Conservation (phyloP, 2,797 vertebrate species). For the Microcaecilia unicolor region DNA sequence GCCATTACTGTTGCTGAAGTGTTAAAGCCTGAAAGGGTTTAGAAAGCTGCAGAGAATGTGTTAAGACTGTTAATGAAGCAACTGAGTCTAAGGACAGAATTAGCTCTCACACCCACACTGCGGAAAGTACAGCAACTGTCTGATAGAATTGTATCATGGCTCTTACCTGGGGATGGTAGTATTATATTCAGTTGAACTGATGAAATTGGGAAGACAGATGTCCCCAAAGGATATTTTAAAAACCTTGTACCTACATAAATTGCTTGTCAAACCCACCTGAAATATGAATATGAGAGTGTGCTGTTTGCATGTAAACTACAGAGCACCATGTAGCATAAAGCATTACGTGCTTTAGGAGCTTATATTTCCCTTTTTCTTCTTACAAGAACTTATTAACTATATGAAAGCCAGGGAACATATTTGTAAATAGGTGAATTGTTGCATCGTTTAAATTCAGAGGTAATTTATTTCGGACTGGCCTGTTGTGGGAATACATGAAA, state of each 20-base stretch:
- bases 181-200: constrained; percentile 47
- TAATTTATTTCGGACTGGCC: too few species aligned
- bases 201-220: constrained; percentile 53
- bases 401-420: too few species aligned
- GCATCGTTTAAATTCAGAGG: too few species aligned
- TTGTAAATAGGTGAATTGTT: too few species aligned
- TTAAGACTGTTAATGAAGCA: constrained; percentile 73
- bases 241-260: constrained; percentile 54
- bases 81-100: constrained; percentile 62
- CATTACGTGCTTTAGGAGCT: too few species aligned
- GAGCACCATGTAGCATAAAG: constrained; percentile 2
- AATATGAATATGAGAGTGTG: constrained; percentile 40
- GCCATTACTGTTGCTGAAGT: constrained; percentile 35
- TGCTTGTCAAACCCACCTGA: constrained; percentile 42
- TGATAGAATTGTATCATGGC: constrained; percentile 55
- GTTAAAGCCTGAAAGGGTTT: constrained; percentile 61
- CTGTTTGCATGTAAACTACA: constrained; percentile 19
- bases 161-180: constrained; percentile 55
- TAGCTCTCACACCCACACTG: constrained; percentile 60
- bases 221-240: constrained; percentile 51
- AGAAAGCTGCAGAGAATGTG: constrained; percentile 60
- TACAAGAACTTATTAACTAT: not conserved
- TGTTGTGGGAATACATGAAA: too few species aligned
- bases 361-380: constrained; percentile 9
- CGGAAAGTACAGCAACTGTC: constrained; percentile 54